Evolutionary conservation across 2,888 invertebrate genomes (phyloP).

Genomic region (Trissonchulus sp.): DNA sequence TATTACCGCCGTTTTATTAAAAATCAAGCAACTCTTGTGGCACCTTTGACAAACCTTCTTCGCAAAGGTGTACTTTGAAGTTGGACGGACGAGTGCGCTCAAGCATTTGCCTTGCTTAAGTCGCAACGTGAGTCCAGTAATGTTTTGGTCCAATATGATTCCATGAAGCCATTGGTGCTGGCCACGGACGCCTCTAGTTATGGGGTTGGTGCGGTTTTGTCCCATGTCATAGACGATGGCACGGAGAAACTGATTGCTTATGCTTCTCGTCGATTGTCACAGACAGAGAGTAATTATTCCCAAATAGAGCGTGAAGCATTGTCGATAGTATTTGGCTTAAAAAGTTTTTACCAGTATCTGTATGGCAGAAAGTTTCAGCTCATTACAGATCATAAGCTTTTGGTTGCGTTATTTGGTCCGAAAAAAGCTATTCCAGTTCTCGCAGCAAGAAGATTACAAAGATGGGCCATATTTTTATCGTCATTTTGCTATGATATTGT

Average conservation of each 20-base stretch:
- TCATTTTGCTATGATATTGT: too few species aligned
- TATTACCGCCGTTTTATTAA: neutral
- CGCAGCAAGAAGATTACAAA: too few species aligned
- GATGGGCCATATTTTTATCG: too few species aligned
- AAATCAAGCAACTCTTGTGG: neutral
- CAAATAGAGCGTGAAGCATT: neutral
- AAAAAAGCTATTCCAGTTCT: too few species aligned
- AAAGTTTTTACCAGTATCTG: too few species aligned
- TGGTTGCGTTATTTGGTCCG: too few species aligned
- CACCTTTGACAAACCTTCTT: neutral
- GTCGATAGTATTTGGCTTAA: neutral
- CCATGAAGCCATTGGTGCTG: neutral
- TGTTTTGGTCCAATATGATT: neutral
- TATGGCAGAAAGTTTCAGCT: too few species aligned
- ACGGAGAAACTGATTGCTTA: neutral
- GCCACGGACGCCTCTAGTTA: neutral
- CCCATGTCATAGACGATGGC: neutral
- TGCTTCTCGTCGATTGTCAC: neutral
- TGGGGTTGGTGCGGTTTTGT: neutral
- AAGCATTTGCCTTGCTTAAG: too few species aligned
- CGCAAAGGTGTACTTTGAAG: neutral
- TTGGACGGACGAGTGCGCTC: neutral
- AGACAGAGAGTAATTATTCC: neutral
- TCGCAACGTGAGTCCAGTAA: neutral
- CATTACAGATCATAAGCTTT: too few species aligned